Conservation (phyloP, 2,888 invertebrate genomes). For the Tortrix viridana region DNA sequence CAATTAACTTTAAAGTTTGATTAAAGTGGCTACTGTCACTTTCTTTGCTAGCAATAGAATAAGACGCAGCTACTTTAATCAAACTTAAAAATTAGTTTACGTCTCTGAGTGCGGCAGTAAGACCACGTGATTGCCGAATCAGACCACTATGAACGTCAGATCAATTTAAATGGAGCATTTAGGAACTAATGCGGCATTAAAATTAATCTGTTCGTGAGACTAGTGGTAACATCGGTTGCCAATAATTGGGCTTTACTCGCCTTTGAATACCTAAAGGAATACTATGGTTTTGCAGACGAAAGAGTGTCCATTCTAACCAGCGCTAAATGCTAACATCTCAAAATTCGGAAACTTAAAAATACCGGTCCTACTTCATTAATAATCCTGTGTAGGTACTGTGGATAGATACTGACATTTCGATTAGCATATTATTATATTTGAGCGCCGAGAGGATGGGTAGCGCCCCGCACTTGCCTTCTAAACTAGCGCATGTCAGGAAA, state of each 20-base stretch:
- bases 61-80: too few species aligned
- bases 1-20: too few species aligned
- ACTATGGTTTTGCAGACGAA: background rate
- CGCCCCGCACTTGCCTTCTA: constrained; percentile 59
- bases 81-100: too few species aligned
- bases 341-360: constrained; percentile 36
- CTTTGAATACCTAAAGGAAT: background rate
- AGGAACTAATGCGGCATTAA: too few species aligned
- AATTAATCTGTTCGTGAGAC: too few species aligned
- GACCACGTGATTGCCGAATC: too few species aligned
- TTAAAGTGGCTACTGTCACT: too few species aligned
- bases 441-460: constrained; percentile 44
- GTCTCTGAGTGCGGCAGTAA: too few species aligned
- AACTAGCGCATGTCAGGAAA: constrained; percentile 69
- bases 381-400: constrained; percentile 35
- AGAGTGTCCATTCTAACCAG: background rate
- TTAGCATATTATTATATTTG: constrained; percentile 35
- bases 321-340: constrained; percentile 3
- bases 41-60: too few species aligned
- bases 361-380: constrained; percentile 35
- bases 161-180: too few species aligned
- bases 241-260: background rate
- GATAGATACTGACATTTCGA: constrained; percentile 23
- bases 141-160: too few species aligned
- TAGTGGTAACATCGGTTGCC: too few species aligned